phyloP scores from a whole-genome alignment of 1,140 invertebrate genomes.

The Paraescarpia echinospica region DNA sequence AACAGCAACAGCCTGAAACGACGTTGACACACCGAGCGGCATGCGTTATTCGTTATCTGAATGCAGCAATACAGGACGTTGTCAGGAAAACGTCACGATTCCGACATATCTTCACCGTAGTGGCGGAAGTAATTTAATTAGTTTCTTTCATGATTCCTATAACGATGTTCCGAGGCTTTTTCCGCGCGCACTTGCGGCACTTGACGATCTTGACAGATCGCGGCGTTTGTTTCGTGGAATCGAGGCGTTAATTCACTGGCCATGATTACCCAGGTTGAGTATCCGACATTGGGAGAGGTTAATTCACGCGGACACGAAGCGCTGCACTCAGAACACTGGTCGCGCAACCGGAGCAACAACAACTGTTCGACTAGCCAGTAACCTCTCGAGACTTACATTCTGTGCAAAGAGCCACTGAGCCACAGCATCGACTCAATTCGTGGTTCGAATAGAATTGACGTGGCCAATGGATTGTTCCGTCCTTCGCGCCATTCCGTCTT shows the following conservation, averaged over 20 bases:
- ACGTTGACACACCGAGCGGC: neutral
- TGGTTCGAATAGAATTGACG: neutral
- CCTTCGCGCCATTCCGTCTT: neutral
- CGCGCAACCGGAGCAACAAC: neutral
- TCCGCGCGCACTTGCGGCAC: neutral
- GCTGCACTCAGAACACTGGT: neutral
- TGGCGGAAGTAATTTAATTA: neutral
- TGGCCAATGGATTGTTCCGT: neutral
- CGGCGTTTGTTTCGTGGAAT: neutral
- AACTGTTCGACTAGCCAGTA: neutral
- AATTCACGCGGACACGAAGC: neutral
- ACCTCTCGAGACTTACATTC: neutral
- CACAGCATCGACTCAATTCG: neutral
- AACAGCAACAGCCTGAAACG: neutral
- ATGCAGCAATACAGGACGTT: neutral
- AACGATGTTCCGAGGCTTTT: neutral
- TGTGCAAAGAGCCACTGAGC: neutral
- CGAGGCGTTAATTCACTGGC: neutral
- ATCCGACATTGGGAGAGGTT: neutral
- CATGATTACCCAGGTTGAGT: neutral
- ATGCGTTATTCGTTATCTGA: neutral
- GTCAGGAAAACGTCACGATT: neutral
- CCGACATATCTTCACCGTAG: neutral
- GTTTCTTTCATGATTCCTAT: neutral
- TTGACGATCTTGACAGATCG: neutral